Base-by-base conservation (phyloP, 37 sponge, comb jelly and placozoan genomes). In the Cladorhizidae sp. region DNA sequence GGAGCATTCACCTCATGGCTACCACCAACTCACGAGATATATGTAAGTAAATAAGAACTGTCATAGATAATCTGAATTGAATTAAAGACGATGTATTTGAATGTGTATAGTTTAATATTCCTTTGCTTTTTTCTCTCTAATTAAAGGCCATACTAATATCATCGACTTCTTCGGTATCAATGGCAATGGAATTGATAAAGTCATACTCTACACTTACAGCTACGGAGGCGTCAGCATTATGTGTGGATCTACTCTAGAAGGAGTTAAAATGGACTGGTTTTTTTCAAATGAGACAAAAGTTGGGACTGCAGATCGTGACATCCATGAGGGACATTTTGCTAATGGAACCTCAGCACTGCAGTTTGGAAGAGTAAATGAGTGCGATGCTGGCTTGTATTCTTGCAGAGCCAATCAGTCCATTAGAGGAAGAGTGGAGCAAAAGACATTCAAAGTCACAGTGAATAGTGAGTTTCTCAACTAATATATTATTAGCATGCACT, bases 371-470 rank as follows among this genome's bases (percentile, higher is more conserved):
- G 7, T 83, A 3, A 2, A 31, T 11, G 29, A 37, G 3, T 83
- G 83, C 51, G 83, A 83, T 61, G 83, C 82, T 43, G 82, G 75
- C 12, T 26, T 35, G 15, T 83, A 75, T 67, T 65, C 52, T 32
- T 83, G 83, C 26, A 32, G 37, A 40, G 83, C 75, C 12, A 22
- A 22, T 22, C 41, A 29, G 28, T 26, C 29, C 0, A 14, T 38
- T 1, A 31, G 22, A 29, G 79, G 65, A 7, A 21, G 12, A 1
- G 41, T 38, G 35, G 57, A 80, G 26, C 23, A 33, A 39, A 69
- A 70, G 29, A 57, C 5, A 15, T 80, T 80, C 70, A 70, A 52
- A 14, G 57, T 80, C 2, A 23, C 3, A 18, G 32, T 80, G 12
- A 70, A 21, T 23, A 37, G 80, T 80, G 39, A 70, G 28, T 59